Base-by-base conservation (phyloP, 2,888 invertebrate species). In the Andrena haemorrhoa region DNA sequence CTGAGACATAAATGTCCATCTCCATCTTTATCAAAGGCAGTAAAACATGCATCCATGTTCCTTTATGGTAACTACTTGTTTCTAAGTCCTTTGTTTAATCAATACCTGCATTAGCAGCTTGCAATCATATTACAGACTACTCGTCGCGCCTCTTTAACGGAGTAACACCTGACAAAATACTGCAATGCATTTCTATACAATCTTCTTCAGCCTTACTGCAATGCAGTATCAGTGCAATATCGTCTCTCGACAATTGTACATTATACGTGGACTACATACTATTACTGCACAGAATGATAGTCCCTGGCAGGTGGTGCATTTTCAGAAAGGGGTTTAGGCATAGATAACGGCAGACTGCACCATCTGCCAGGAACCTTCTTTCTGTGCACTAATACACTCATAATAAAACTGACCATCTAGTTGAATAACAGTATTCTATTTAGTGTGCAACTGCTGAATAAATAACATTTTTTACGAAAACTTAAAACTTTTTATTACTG, bases 21-120 rank as follows among this genome's bases (percentile, higher is more conserved):
- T 97, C 97, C 96, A 94, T 98, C 97, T 94, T 97, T 97, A 94
- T 98, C 98, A 94, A 98, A 98, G 88, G 98, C 97, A 91, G 97
- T 96, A 94, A 98, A 98, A 94, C 98, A 98, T 93, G 97, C 98
- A 95, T 98, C 98, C 98, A 98, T 98, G 85, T 96, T 95, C 94
- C 94, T 94, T 92, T 95, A 95, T 94, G 95, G 95, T 90, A 94
- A 94, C 94, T 95, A 95, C 91, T 95, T 95, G 92, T 91, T 89
- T 87, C 91, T 70, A 90, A 81, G 89, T 76, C 68, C 86, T 89
- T 91, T 92, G 93, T 93, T 92, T 89, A 91, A 93, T 93, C 93
- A 89, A 93, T 93, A 88, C 69, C 64, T 16, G 7, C 16, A 79
- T 71, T 71, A 82, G 29, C 20, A 51, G 71, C 77, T 49, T 61